Percentiles rank a stretch among this genome's conserved stretches.
phyloP scores from a whole-genome alignment of 2,797 vertebrate species.

The Crocodylus rhombifer region DNA sequence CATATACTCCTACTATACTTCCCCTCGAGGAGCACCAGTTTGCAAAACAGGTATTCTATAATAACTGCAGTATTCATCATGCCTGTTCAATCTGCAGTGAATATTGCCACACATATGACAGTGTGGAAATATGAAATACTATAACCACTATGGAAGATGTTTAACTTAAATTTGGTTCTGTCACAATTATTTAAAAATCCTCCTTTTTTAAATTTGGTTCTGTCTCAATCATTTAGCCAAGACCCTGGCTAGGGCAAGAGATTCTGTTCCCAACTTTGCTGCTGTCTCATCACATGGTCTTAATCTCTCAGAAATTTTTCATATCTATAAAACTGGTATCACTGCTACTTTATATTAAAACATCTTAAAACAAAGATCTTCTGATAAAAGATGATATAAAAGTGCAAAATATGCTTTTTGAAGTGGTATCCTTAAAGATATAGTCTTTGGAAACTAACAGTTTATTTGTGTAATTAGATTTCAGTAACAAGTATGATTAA shows the following conservation, averaged over 20 bases:
- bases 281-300: background rate
- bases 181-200: background rate
- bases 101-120: background rate
- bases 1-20: background rate
- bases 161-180: background rate
- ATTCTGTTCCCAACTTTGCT: background rate
- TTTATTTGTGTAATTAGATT: constrained; percentile 5
- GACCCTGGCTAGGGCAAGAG: background rate
- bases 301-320: background rate
- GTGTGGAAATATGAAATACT: background rate
- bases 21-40: no score
- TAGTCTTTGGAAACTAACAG: background rate
- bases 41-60: no score
- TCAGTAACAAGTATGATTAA: constrained; percentile 31
- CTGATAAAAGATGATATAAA: constrained; percentile 10
- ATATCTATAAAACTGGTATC: background rate
- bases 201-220: background rate
- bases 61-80: no score
- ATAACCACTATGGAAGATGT: background rate
- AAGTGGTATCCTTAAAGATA: background rate
- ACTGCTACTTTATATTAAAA: background rate
- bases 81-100: no score
- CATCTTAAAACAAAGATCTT: background rate
- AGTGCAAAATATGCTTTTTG: background rate
- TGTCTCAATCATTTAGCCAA: background rate